Evolutionary conservation across 2,888 invertebrate genomes (phyloP).

Genomic region (Drosophila subquinaria): DNA sequence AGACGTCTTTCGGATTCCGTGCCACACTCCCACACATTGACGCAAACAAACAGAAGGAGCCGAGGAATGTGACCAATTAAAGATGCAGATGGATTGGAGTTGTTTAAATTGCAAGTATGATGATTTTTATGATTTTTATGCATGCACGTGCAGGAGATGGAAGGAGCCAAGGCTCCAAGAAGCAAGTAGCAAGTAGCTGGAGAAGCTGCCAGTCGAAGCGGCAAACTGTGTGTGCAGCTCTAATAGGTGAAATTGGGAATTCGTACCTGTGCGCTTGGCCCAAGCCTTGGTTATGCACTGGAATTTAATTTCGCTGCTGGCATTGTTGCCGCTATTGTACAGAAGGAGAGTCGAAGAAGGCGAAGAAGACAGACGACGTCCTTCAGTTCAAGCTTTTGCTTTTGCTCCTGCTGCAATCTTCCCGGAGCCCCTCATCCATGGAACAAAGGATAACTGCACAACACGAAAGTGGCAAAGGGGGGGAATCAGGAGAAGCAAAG

Average conservation of each 20-base stretch:
- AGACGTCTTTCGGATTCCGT: conserved; percentile 7
- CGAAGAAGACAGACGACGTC: too few species aligned
- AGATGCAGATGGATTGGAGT: conserved; percentile 80
- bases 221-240: conserved; percentile 56
- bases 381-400: too few species aligned
- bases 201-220: conserved; percentile 40
- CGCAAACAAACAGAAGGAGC: conserved; percentile 47
- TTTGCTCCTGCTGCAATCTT: background rate
- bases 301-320: conserved; percentile 81
- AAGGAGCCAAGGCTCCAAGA: conserved; percentile 5
- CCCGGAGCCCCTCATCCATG: conserved; percentile 4
- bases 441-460: conserved; percentile 48
- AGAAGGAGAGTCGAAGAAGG: background rate
- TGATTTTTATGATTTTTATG: too few species aligned
- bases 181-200: conserved; percentile 10
- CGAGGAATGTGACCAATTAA: conserved; percentile 69
- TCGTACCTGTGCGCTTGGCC: conserved; percentile 47
- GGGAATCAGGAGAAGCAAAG: background rate
- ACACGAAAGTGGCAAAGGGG: conserved; percentile 13
- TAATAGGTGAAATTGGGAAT: conserved; percentile 73
- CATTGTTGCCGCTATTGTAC: conserved; percentile 64
- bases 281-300: conserved; percentile 73
- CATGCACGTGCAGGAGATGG: background rate
- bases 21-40: conserved; percentile 45
- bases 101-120: conserved; percentile 79